Evolutionary conservation across 2,888 invertebrate genomes (phyloP).

Genomic region (Oscheius sp.): DNA sequence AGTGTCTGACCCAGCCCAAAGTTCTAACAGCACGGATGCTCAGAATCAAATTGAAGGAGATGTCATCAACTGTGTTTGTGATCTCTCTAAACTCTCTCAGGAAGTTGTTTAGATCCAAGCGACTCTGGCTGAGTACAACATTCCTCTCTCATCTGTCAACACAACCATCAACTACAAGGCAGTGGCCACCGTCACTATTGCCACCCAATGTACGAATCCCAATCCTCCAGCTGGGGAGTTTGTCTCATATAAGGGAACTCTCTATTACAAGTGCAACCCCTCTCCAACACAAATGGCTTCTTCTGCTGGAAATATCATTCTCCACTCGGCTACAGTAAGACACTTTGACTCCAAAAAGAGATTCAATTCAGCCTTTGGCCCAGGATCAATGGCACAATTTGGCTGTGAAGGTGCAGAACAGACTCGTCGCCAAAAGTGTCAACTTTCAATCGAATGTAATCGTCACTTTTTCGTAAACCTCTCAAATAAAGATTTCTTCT

Average conservation of each 20-base stretch:
- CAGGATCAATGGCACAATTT: slow-evolving; percentile 3
- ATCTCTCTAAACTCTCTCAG: too few species aligned
- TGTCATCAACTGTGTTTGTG: background rate
- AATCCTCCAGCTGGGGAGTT: background rate
- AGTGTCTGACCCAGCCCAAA: background rate
- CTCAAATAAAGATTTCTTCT: too few species aligned
- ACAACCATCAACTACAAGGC: background rate
- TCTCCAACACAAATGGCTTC: background rate
- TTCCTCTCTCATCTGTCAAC: background rate
- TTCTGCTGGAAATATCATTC: background rate
- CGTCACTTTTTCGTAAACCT: too few species aligned
- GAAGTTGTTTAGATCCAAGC: background rate
- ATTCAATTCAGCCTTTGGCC: background rate
- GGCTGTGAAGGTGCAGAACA: slow-evolving; percentile 21
- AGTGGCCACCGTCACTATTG: background rate
- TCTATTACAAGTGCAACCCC: background rate
- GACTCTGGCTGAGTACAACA: background rate
- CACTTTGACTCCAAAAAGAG: background rate
- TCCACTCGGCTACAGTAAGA: slow-evolving; percentile 3
- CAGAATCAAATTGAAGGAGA: background rate
- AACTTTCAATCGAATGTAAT: background rate
- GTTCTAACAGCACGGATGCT: background rate
- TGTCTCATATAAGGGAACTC: background rate
- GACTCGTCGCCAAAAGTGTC: background rate
- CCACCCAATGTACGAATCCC: background rate